phyloP scores from a whole-genome alignment of 2,888 invertebrate genomes.

The Lasioglossum leucozonium region DNA sequence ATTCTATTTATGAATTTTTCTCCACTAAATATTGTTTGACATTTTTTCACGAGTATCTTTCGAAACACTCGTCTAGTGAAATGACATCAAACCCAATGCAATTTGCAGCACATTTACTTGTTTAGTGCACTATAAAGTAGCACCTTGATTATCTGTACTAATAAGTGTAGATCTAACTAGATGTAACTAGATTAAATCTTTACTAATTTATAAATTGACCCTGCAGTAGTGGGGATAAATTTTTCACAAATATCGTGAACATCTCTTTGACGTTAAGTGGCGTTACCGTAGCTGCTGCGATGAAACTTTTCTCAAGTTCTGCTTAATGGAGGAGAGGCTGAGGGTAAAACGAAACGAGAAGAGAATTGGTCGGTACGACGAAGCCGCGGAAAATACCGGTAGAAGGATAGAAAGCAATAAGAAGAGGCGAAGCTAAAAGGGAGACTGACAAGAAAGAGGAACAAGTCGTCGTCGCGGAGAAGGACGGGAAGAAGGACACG shows the following conservation, averaged over 20 bases:
- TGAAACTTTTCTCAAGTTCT: neutral
- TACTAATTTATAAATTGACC: too few relatives aligned
- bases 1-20: neutral
- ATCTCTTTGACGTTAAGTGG: too few relatives aligned
- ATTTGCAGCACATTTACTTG: too few relatives aligned
- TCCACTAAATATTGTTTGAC: neutral
- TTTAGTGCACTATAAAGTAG: too few relatives aligned
- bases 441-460: conserved; percentile 26
- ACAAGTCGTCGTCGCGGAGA: conserved; percentile 40
- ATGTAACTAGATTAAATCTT: too few relatives aligned
- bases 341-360: neutral
- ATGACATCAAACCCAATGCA: too few relatives aligned
- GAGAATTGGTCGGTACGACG: neutral
- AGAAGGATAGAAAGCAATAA: conserved; percentile 27
- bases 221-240: too few relatives aligned
- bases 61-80: neutral
- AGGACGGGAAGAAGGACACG: conserved; percentile 51
- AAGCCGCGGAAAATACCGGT: conserved; percentile 35
- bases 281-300: neutral
- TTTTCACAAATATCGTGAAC: too few relatives aligned
- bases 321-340: neutral
- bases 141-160: too few relatives aligned
- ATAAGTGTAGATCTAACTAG: too few relatives aligned
- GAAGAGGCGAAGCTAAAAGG: neutral
- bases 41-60: neutral